These are phyloP conservation scores for Fulmarus glacialis DNA, from an alignment of 2,113 vertebrate species.

Conservation along the genomic window DNA sequence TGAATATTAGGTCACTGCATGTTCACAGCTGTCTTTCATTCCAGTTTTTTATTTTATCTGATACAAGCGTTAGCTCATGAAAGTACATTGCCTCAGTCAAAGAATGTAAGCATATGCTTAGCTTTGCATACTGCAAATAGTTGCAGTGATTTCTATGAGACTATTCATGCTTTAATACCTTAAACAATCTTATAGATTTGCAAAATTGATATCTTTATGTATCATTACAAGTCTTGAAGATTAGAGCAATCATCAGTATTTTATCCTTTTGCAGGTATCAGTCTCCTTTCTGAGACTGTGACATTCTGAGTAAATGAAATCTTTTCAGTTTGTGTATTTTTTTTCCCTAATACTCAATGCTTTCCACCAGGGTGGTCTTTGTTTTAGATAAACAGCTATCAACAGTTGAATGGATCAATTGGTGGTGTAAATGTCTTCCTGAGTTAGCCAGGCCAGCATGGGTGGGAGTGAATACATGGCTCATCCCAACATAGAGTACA, in stretches of 20 bases:
- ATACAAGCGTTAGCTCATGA: background rate
- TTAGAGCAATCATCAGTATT: background rate
- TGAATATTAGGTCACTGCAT: background rate
- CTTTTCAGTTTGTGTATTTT: background rate
- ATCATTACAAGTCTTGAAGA: background rate
- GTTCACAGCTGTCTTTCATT: background rate
- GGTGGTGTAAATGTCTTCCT: background rate
- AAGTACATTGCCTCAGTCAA: background rate
- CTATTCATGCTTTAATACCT: background rate
- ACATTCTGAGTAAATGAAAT: background rate
- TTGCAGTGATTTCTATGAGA: background rate
- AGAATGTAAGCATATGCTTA: background rate
- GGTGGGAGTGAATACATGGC: rapidly evolving
- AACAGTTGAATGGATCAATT: background rate
- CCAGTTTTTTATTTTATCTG: background rate
- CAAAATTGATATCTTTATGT: background rate
- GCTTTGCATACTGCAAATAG: background rate
- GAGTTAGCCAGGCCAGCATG: background rate
- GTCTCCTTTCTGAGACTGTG: background rate
- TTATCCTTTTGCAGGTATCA: background rate
- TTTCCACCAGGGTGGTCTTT: background rate
- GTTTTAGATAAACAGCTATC: background rate
- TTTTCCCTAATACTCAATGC: background rate
- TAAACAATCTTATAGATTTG: background rate
- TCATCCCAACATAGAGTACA: background rate